phyloP scores from a whole-genome alignment of 2,888 invertebrate species.

The Pyrocoelia pectoralis region DNA sequence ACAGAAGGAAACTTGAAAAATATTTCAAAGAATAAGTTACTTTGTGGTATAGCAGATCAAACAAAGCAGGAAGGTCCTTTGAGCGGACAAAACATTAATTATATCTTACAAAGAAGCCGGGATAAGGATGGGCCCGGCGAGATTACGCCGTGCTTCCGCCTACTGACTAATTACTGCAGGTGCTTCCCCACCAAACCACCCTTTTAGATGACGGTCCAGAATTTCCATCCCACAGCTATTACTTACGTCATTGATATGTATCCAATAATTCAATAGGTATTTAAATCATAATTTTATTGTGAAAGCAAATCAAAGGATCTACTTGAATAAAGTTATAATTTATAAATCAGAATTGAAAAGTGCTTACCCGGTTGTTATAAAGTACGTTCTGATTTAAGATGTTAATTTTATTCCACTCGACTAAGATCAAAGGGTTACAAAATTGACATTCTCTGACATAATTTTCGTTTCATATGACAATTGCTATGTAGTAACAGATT shows the following conservation, averaged over 20 bases:
- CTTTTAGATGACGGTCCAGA: slow-evolving; percentile 12
- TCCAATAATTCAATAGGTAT: slow-evolving; percentile 7
- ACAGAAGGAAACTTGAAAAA: slow-evolving; percentile 24
- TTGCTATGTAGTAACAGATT: no score
- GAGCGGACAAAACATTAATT: slow-evolving; percentile 52
- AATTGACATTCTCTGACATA: no score
- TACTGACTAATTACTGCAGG: slow-evolving; percentile 54
- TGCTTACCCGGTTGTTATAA: no score
- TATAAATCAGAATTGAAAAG: no score
- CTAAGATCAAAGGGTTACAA: no score
- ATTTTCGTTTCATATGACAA: no score
- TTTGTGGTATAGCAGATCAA: slow-evolving; percentile 36
- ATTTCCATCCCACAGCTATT: slow-evolving; percentile 7
- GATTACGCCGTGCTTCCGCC: slow-evolving; percentile 50
- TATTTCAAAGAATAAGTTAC: slow-evolving; percentile 35
- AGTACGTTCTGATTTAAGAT: no score
- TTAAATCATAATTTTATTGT: not conserved
- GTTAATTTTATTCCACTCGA: no score
- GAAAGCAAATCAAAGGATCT: not conserved
- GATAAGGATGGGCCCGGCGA: slow-evolving; percentile 42
- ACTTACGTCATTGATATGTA: slow-evolving; percentile 11
- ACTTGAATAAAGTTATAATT: not conserved
- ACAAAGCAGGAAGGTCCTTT: slow-evolving; percentile 38
- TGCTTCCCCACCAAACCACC: slow-evolving; percentile 43
- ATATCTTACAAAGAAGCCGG: slow-evolving; percentile 48